Evolutionary conservation across 2,888 invertebrate genomes (phyloP), one percentile per base, ranked within the genome.

Genomic region (Clistopyga incitator): DNA sequence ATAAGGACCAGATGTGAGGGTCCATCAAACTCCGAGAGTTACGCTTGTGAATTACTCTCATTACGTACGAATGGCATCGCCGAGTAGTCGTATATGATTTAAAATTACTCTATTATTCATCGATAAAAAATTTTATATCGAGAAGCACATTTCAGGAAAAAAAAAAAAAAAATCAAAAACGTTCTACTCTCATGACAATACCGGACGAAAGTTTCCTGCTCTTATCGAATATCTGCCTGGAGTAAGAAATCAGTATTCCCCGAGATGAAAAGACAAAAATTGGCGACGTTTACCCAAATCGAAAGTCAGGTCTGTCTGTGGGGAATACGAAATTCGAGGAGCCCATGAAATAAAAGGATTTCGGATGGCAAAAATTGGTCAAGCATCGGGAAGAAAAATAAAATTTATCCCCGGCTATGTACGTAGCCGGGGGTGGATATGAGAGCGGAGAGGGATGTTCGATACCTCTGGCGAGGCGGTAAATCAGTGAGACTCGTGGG

Each of bases 391-490:
- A 78, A 80, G 52, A 64, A 68, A 82, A 86, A 87, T 84, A 76
- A 83, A 84, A 85, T 84, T 85, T 64, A 54, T 70, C 70, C 72
- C 23, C 38, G 72, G 10, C 54, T 13, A 15, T 29, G 18, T 87
- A 86, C 87, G 86, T 87, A 85, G 86, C 84, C 87, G 89, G 89
- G 90, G 90, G 90, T 90, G 87, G 90, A 91, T 90, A 89, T 89
- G 88, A n/a, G n/a, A n/a, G 89, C 87, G 89, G 88, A 89, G 86
- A 89, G 89, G 87, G 71, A 72, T 42, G 59, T 29, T 80, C 75
- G 79, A 78, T 79, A 77, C 78, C 47, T 74, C 56, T 47, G 67
- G 13, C 47, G 38, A 23, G 25, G 67, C 72, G 50, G 74, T 78
- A 42, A 80, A 80, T 74, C 74, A 80, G 68, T 38, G 76, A 50